phyloP scores from a whole-genome alignment of 2,888 invertebrate genomes.

The Apoda limacodes region DNA sequence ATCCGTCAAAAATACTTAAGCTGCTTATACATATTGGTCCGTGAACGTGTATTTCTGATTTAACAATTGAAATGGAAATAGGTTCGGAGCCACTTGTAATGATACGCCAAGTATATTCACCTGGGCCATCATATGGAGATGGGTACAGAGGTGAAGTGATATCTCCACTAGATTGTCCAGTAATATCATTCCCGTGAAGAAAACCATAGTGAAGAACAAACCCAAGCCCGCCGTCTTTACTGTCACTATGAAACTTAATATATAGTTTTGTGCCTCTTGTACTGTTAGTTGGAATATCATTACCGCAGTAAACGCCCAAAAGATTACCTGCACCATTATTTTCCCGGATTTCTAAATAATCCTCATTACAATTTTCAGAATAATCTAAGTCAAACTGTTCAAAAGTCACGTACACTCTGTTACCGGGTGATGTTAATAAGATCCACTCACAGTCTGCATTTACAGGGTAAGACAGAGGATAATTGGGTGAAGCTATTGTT shows the following conservation, averaged over 20 bases:
- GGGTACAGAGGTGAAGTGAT: constrained; percentile 87
- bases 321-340: constrained; percentile 71
- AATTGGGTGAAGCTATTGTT: constrained; percentile 85
- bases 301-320: constrained; percentile 79
- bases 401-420: constrained; percentile 74
- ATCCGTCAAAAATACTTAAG: constrained; percentile 79
- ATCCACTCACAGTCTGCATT: constrained; percentile 83
- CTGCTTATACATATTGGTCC: constrained; percentile 36
- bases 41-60: constrained; percentile 38
- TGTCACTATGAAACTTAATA: constrained; percentile 81
- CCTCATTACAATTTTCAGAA: constrained; percentile 82
- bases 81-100: constrained; percentile 44
- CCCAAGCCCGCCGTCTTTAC: constrained; percentile 72
- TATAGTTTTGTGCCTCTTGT: constrained; percentile 72
- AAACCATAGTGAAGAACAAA: constrained; percentile 81
- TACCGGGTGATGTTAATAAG: constrained; percentile 70
- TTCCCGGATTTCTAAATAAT: constrained; percentile 89
- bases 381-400: constrained; percentile 75
- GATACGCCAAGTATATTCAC: constrained; percentile 77
- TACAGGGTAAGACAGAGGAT: constrained; percentile 79
- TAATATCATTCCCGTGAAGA: constrained; percentile 76
- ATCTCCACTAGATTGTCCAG: constrained; percentile 71
- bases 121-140: constrained; percentile 40
- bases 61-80: constrained; percentile 31
- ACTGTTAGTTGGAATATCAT: constrained; percentile 68